These are phyloP conservation scores for Azorinus chamasolen DNA, from an alignment of 2,888 invertebrate species.

Conservation along the genomic window DNA sequence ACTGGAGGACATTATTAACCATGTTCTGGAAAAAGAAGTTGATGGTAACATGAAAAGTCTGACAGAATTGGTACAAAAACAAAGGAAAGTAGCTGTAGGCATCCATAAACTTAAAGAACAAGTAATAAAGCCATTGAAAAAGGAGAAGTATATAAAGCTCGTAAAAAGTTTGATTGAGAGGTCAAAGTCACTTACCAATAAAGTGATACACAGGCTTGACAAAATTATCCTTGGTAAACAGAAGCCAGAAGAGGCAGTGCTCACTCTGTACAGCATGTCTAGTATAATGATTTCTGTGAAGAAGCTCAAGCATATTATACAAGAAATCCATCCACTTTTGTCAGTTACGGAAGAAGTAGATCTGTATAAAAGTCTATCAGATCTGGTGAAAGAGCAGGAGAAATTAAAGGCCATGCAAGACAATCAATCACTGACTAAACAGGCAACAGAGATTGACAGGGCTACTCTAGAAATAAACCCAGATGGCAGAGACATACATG, in stretches of 20 bases:
- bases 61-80: slow-evolving; percentile 38
- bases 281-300: slow-evolving; percentile 13
- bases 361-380: slow-evolving; percentile 4
- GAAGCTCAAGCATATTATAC: slow-evolving; percentile 29
- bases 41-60: slow-evolving; percentile 11
- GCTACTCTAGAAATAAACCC: slow-evolving; percentile 28
- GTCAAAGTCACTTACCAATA: not conserved
- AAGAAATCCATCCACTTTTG: not conserved
- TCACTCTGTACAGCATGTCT: slow-evolving; percentile 27
- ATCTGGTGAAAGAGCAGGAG: slow-evolving; percentile 3
- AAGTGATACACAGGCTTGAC: slow-evolving; percentile 3
- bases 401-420: slow-evolving; percentile 9
- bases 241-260: slow-evolving; percentile 36
- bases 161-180: not conserved
- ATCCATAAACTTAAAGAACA: slow-evolving; percentile 9
- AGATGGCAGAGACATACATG: slow-evolving; percentile 26
- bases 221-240: slow-evolving; percentile 11
- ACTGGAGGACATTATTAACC: slow-evolving; percentile 50
- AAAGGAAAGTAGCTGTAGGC: slow-evolving; percentile 35
- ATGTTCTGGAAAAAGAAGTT: slow-evolving; percentile 38
- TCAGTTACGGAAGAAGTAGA: not conserved
- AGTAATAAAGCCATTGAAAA: not conserved
- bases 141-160: not conserved
- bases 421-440: slow-evolving; percentile 20
- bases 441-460: slow-evolving; percentile 30